Evolutionary conservation across 2,888 invertebrate genomes (phyloP).

Genomic region (Melinaea marsaeus): DNA sequence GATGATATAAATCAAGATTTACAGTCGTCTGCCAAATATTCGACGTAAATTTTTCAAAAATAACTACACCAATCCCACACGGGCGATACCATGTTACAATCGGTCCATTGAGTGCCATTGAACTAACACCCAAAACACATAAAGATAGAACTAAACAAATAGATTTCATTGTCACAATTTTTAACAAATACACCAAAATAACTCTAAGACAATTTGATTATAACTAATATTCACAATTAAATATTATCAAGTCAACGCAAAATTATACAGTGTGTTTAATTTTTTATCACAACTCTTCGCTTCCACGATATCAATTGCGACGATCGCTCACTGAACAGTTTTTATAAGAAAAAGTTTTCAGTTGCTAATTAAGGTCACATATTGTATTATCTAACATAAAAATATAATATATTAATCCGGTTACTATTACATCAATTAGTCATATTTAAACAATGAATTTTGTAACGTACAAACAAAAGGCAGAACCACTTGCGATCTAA

Average conservation of each 20-base stretch:
- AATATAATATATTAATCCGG: constrained; percentile 35
- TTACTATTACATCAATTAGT: constrained; percentile 48
- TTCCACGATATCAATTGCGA: constrained; percentile 11
- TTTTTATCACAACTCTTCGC: constrained; percentile 8
- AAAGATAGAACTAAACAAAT: constrained; percentile 32
- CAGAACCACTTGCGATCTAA: constrained; percentile 24
- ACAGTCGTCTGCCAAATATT: constrained; percentile 54
- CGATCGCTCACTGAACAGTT: constrained; percentile 23
- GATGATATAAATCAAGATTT: constrained; percentile 52
- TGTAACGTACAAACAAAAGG: constrained; percentile 24
- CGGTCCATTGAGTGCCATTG: constrained; percentile 56
- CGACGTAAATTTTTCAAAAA: constrained; percentile 54
- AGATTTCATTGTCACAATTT: constrained; percentile 26
- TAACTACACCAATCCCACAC: constrained; percentile 59
- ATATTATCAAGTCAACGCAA: not conserved
- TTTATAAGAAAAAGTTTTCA: constrained; percentile 56
- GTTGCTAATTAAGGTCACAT: constrained; percentile 48
- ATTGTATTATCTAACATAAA: constrained; percentile 36
- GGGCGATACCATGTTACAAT: constrained; percentile 60
- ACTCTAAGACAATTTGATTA: not conserved
- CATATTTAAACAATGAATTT: constrained; percentile 40
- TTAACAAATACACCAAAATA: not conserved
- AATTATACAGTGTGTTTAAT: constrained; percentile 23
- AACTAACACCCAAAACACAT: constrained; percentile 38
- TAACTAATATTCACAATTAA: not conserved